Conservation (phyloP, 2,113 vertebrate species). For the Chascanopsetta lugubris region DNA sequence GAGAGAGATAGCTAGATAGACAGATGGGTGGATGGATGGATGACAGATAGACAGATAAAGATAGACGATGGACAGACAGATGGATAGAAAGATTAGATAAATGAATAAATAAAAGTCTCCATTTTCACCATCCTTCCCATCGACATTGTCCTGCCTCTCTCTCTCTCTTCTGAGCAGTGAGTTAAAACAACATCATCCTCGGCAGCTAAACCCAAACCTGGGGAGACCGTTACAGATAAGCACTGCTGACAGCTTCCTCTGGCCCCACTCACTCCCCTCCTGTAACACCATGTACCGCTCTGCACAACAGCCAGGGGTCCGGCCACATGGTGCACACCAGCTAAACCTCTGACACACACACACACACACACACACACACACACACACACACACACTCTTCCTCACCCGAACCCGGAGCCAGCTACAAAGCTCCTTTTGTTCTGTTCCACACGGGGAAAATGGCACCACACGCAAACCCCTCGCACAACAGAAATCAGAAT, state of each 20-base stretch:
- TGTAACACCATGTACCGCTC: constrained; percentile 50
- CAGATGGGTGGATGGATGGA: too few species aligned
- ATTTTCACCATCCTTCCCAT: constrained; percentile 18
- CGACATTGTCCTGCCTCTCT: constrained; percentile 3
- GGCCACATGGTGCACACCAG: constrained; percentile 64
- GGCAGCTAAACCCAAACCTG: constrained; percentile 41
- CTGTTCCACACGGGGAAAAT: constrained; percentile 68
- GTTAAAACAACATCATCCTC: constrained; percentile 57
- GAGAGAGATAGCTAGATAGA: too few species aligned
- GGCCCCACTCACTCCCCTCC: constrained; percentile 36
- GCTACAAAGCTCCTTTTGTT: constrained; percentile 81
- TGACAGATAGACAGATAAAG: too few species aligned
- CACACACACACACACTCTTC: constrained; percentile 33
- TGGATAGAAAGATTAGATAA: constrained; percentile 31
- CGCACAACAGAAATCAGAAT: constrained; percentile 63
- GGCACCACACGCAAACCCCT: constrained; percentile 65
- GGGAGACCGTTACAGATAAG: constrained; percentile 62
- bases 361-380: constrained; percentile 30
- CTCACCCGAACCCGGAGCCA: constrained; percentile 57
- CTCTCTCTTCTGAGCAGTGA: constrained; percentile 17
- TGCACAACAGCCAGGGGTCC: constrained; percentile 58
- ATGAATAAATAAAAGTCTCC: constrained; percentile 45
- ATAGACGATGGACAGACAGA: constrained; percentile 23
- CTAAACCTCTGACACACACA: constrained; percentile 33
- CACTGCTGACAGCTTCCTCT: constrained; percentile 64